These are phyloP conservation scores for Toxotes lorentzi DNA, from an alignment of 2,797 vertebrate species.

Conservation along the genomic window DNA sequence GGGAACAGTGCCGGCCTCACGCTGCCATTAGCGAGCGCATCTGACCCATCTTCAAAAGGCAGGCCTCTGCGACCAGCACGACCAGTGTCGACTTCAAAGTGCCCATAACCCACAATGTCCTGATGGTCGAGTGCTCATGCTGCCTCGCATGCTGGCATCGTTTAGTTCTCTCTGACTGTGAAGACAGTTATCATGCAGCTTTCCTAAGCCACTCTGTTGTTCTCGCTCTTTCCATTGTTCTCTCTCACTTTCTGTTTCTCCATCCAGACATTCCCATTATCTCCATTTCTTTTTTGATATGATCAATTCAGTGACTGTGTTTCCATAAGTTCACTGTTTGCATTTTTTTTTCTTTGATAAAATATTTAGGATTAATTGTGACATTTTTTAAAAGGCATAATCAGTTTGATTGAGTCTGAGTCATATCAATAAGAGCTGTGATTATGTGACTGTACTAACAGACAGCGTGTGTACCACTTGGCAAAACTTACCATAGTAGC, in stretches of 20 bases:
- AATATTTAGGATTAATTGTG: neutral
- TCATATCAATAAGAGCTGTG: conserved; percentile 17
- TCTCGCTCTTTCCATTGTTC: conserved; percentile 7
- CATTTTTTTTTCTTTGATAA: neutral
- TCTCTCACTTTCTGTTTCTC: neutral
- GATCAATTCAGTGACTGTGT: neutral
- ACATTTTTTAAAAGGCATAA: conserved; percentile 15
- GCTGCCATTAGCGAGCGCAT: conserved; percentile 86
- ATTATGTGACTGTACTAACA: conserved; percentile 10
- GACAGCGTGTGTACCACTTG: conserved; percentile 36
- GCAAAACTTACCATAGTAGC: conserved; percentile 87
- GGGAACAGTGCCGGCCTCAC: conserved; percentile 80
- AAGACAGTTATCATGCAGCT: conserved; percentile 51
- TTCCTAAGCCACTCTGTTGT: conserved; percentile 22
- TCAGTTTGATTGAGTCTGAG: conserved; percentile 24
- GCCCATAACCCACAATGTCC: conserved; percentile 70
- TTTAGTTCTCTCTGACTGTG: conserved; percentile 57
- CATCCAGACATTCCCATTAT: conserved; percentile 18
- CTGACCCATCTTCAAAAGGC: conserved; percentile 84
- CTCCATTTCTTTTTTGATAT: conserved; percentile 1
- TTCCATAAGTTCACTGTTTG: neutral
- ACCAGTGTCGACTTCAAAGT: conserved; percentile 85
- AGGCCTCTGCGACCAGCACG: conserved; percentile 71
- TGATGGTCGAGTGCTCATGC: conserved; percentile 75
- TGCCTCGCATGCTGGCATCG: conserved; percentile 71